phyloP scores from a whole-genome alignment of 2,888 invertebrate genomes.

The Hypselothyrea guttata region DNA sequence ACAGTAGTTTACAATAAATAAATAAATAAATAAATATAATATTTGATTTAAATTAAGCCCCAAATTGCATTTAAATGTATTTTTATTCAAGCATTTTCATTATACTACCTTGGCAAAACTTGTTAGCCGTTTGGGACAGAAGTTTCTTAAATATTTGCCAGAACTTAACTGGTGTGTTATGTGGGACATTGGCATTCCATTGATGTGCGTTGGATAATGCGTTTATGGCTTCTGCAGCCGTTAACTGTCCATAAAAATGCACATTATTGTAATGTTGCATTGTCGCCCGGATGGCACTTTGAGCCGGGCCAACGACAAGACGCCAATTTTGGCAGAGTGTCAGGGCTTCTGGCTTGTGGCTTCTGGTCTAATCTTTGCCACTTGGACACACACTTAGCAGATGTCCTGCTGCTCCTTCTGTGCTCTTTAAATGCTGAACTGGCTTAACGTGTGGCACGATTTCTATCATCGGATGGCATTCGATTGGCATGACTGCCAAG shows the following conservation, averaged over 20 bases:
- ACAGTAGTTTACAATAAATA: too few relatives aligned
- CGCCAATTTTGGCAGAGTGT: slow-evolving; percentile 34
- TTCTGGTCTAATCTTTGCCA: slow-evolving; percentile 37
- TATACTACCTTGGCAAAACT: too few relatives aligned
- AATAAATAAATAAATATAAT: too few relatives aligned
- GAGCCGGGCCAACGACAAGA: slow-evolving; percentile 56
- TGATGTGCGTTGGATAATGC: slow-evolving; percentile 67
- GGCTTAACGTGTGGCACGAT: slow-evolving; percentile 75
- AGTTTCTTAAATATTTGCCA: too few relatives aligned
- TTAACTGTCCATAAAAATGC: slow-evolving; percentile 77
- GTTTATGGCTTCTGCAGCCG: slow-evolving; percentile 74
- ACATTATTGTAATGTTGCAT: slow-evolving; percentile 79
- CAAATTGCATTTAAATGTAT: too few relatives aligned
- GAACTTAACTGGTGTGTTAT: neutral
- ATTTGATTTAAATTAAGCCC: too few relatives aligned
- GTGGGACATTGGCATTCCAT: slow-evolving; percentile 56
- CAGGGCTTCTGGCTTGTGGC: neutral
- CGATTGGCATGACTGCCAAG: slow-evolving; percentile 56
- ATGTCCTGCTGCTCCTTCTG: slow-evolving; percentile 42
- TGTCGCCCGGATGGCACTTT: slow-evolving; percentile 60
- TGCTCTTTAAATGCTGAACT: slow-evolving; percentile 59
- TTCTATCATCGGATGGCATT: slow-evolving; percentile 74
- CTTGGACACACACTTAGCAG: slow-evolving; percentile 20
- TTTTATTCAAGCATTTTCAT: too few relatives aligned
- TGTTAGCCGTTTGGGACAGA: too few relatives aligned